These are phyloP conservation scores for Cremastobaeus sp. DNA, from an alignment of 2,888 invertebrate species.

Conservation along the genomic window DNA sequence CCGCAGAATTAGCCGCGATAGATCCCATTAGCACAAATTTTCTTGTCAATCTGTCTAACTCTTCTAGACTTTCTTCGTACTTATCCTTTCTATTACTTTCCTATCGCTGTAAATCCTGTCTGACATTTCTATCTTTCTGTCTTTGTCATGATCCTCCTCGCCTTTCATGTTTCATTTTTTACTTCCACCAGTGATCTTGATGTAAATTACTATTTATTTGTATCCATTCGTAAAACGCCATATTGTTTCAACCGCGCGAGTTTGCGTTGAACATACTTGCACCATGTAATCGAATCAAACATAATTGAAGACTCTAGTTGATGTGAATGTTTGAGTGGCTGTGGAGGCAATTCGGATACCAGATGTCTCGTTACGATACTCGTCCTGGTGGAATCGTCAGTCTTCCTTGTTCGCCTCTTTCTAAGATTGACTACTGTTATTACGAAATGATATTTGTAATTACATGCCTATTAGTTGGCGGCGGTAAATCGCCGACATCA, in stretches of 20 bases:
- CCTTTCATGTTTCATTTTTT: slow-evolving; percentile 5
- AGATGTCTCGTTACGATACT: slow-evolving; percentile 5
- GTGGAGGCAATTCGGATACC: slow-evolving; percentile 27
- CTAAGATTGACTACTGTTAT: slow-evolving; percentile 53
- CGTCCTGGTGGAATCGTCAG: slow-evolving; percentile 45
- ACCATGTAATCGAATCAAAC: slow-evolving; percentile 11
- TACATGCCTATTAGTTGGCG: slow-evolving; percentile 43
- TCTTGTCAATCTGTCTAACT: slow-evolving; percentile 50
- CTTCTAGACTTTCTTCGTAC: slow-evolving; percentile 31
- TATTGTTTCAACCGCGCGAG: background rate
- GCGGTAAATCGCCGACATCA: slow-evolving; percentile 62
- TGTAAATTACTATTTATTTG: slow-evolving; percentile 24
- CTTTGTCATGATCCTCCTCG: slow-evolving; percentile 2
- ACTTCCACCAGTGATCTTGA: slow-evolving; percentile 27
- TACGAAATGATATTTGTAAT: slow-evolving; percentile 58
- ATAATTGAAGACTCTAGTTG: slow-evolving; percentile 8
- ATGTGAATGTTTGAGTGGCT: slow-evolving; percentile 14
- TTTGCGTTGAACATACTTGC: no score
- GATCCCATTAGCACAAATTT: slow-evolving; percentile 60
- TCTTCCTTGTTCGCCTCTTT: slow-evolving; percentile 34
- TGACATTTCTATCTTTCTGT: slow-evolving; percentile 12
- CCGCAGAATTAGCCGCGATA: slow-evolving; percentile 79
- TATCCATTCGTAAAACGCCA: slow-evolving; percentile 1
- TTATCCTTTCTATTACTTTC: slow-evolving; percentile 47
- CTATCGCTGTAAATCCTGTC: slow-evolving; percentile 39